phyloP scores from a whole-genome alignment of 2,797 vertebrate genomes.

The Morelia viridis region DNA sequence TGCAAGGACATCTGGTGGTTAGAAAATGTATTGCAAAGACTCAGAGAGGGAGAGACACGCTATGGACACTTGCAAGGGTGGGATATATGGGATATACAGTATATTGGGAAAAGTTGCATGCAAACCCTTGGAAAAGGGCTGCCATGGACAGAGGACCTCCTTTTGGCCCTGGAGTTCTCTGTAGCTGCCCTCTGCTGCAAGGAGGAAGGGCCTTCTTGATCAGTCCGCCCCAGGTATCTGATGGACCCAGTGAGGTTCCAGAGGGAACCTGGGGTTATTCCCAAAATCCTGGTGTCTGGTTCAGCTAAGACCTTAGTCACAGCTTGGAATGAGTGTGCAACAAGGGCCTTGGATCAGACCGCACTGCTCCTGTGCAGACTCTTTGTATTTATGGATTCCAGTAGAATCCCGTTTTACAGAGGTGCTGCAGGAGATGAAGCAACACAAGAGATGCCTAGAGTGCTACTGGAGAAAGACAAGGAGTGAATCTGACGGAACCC shows the following conservation, averaged over 20 bases:
- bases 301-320: not conserved
- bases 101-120: not conserved
- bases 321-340: not conserved
- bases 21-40: not conserved
- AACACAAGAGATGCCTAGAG: not conserved
- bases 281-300: not conserved
- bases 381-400: not conserved
- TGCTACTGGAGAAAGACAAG: not conserved
- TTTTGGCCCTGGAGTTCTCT: not conserved
- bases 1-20: slow-evolving; percentile 19
- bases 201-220: not conserved
- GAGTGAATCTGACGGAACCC: not conserved
- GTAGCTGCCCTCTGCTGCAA: not conserved
- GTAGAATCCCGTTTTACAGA: not conserved
- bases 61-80: not conserved
- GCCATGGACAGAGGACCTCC: not conserved
- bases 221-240: not conserved
- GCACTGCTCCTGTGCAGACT: not conserved
- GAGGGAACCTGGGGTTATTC: not conserved
- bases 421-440: not conserved
- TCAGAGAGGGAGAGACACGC: not conserved
- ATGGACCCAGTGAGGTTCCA: not conserved
- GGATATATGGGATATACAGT: not conserved
- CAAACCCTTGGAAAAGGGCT: not conserved
- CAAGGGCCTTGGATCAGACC: not conserved